Evolutionary conservation across 2,113 vertebrate species (phyloP).

Genomic region (Pangasianodon hypophthalmus): DNA sequence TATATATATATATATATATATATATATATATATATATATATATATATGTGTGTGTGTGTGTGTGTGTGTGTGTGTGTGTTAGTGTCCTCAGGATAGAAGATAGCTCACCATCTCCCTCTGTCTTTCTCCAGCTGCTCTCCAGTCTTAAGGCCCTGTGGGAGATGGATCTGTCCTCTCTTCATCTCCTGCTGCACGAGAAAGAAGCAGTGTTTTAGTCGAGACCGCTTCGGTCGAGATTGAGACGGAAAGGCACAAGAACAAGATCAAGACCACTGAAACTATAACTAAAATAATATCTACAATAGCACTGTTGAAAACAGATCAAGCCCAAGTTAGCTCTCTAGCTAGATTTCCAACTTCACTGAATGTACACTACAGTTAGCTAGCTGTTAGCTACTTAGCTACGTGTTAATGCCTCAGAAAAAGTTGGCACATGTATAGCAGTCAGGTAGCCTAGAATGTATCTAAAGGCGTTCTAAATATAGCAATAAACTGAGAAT

Average conservation of each 20-base stretch:
- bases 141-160: constrained; percentile 46
- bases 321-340: background rate
- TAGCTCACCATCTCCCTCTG: constrained; percentile 21
- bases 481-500: background rate
- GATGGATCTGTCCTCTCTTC: constrained; percentile 50
- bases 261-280: background rate
- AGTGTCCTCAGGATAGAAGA: constrained; percentile 40
- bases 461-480: background rate
- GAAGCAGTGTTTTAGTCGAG: background rate
- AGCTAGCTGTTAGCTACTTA: background rate
- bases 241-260: background rate
- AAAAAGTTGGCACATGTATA: background rate
- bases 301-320: background rate
- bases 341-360: background rate
- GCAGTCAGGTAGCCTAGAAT: background rate
- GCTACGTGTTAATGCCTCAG: background rate
- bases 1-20: background rate
- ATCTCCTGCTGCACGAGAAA: constrained; percentile 31
- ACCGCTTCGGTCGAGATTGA: background rate
- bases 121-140: constrained; percentile 62
- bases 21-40: constrained; percentile 37
- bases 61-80: constrained; percentile 42
- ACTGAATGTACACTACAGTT: background rate
- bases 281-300: background rate
- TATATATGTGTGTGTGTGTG: constrained; percentile 25